Evolutionary conservation across 2,888 invertebrate species (phyloP), one percentile per base, ranked within the genome.

Genomic region (Ennomos erosarius): DNA sequence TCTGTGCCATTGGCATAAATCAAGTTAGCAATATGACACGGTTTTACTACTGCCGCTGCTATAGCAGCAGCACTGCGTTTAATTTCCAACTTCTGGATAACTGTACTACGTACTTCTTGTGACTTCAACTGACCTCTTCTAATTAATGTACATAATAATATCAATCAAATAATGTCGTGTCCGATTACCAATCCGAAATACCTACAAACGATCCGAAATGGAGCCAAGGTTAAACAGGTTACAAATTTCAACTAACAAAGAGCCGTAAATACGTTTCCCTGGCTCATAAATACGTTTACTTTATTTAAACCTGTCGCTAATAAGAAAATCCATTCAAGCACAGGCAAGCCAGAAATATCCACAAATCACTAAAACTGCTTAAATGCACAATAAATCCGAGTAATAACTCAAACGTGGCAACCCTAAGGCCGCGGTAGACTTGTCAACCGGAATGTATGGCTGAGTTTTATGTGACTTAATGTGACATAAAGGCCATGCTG

Each of bases 321-420:
- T 57, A 56, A 59, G 44, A 54, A 50, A 56, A 48, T 47, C 45
- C 47, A 52, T 57, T 51, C 10, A 40, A 16, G 38, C 55, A 49
- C 52, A 63, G 62, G 56, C 54, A 45, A 54, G 59, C 48, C 47
- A 12, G 51, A 60, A 64, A 59, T 56, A 54, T 34, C 13, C 56
- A 59, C 62, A 62, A 62, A 59, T 62, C 65, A 69, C 56, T 62
- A 61, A 53, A 62, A 60, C 59, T 62, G 51, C 65, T 66, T 64
- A 55, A 62, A 55, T 61, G 64, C 52, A 53, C 51, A 38, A 70
- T 73, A 66, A 70, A 72, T 74, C 55, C 62, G 59, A 61, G 62
- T 67, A 66, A 71, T 65, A 73, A 69, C 64, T 67, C 58, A 65
- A 67, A 67, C 57, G 69, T 67, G 71, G 62, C 69, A 71, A 54